Percentiles rank a stretch among this genome's conserved stretches.
Evolutionary conservation across 2,888 invertebrate genomes (phyloP).

Genomic region (Dastarcus helophoroides): DNA sequence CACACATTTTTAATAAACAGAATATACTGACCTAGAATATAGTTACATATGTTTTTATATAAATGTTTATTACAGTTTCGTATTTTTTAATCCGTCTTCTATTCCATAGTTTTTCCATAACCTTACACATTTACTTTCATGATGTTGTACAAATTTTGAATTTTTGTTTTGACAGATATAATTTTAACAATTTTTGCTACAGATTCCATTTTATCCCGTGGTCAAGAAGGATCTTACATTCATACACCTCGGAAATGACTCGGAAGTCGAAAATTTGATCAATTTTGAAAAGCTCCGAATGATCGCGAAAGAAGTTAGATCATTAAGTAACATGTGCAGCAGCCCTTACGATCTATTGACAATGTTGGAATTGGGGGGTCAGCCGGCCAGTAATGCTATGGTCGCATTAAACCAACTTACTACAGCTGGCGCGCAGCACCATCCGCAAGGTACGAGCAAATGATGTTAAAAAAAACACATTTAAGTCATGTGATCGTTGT

Average conservation of each 20-base stretch:
- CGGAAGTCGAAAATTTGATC: slow-evolving; percentile 74
- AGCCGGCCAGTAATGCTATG: slow-evolving; percentile 80
- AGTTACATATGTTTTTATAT: no score
- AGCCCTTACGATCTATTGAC: slow-evolving; percentile 81
- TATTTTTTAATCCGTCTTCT: no score
- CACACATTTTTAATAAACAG: no score
- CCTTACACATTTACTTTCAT: no score
- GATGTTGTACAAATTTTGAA: no score
- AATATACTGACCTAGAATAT: no score
- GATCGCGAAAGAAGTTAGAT: slow-evolving; percentile 92
- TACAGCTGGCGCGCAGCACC: slow-evolving; percentile 52
- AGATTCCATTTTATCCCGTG: slow-evolving; percentile 83
- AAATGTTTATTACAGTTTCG: no score
- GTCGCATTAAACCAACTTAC: slow-evolving; percentile 79
- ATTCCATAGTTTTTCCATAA: no score
- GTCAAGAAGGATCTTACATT: slow-evolving; percentile 95
- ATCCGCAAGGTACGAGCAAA: slow-evolving; percentile 32
- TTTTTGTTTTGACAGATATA: background rate
- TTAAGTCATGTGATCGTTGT: no score
- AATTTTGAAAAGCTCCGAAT: slow-evolving; percentile 98
- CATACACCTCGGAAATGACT: slow-evolving; percentile 94
- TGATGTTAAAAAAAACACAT: no score
- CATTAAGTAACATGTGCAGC: slow-evolving; percentile 89
- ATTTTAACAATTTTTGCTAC: slow-evolving; percentile 4
- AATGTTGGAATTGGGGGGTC: slow-evolving; percentile 74